Conservation (phyloP, 2,113 vertebrate genomes). For the Aphelocoma coerulescens region DNA sequence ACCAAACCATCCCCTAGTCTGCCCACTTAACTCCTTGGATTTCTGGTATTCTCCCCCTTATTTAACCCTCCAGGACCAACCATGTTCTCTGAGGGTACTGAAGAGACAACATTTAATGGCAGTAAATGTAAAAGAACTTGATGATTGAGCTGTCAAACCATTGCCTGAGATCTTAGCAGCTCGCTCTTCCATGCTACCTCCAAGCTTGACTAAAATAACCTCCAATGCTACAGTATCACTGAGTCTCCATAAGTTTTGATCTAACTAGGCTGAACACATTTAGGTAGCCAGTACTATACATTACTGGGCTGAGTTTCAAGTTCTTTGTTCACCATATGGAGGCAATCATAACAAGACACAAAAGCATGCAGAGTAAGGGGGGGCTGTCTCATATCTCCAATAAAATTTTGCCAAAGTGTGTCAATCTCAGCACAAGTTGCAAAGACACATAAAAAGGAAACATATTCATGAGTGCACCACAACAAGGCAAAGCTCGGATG, state of each 20-base stretch:
- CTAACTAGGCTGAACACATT: constrained; percentile 65
- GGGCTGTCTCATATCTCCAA: constrained; percentile 62
- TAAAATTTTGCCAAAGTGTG: constrained; percentile 65
- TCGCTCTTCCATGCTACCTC: background rate
- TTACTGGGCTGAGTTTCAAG: constrained; percentile 69
- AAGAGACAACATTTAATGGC: background rate
- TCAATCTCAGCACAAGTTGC: constrained; percentile 64
- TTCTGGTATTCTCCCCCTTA: background rate
- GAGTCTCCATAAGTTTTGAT: constrained; percentile 61
- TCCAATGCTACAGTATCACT: constrained; percentile 26
- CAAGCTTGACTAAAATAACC: constrained; percentile 57
- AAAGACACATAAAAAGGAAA: constrained; percentile 63
- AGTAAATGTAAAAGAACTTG: background rate
- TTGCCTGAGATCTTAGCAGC: constrained; percentile 12
- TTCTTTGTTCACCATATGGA: constrained; percentile 68
- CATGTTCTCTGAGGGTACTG: background rate
- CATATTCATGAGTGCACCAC: constrained; percentile 66
- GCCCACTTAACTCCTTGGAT: background rate
- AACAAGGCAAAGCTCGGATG: constrained; percentile 66
- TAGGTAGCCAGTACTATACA: constrained; percentile 68
- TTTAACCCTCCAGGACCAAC: background rate
- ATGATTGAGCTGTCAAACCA: background rate
- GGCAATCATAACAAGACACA: constrained; percentile 57
- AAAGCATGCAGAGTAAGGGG: constrained; percentile 58
- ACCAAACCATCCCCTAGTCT: background rate